These are phyloP conservation scores for Manis crassicaudata DNA, from an alignment of 2,797 vertebrate species.

Conservation along the genomic window DNA sequence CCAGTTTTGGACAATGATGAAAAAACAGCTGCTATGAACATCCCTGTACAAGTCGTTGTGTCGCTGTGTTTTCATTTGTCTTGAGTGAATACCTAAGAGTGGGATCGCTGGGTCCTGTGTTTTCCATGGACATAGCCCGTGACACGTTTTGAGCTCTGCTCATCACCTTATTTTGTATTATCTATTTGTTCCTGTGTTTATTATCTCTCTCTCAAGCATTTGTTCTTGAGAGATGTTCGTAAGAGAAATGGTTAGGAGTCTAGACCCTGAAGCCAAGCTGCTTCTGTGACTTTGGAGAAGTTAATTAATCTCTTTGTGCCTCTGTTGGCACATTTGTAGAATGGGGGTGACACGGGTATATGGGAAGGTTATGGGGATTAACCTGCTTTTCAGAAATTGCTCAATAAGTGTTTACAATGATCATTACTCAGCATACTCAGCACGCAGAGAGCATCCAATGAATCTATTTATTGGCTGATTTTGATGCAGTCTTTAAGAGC, in stretches of 20 bases:
- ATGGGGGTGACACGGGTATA: not conserved
- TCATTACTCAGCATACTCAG: not conserved
- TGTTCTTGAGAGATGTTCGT: not conserved
- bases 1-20: not conserved
- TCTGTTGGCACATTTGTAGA: not conserved
- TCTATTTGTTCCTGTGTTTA: not conserved
- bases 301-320: not conserved
- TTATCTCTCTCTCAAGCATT: not conserved
- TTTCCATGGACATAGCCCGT: not conserved
- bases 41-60: not conserved
- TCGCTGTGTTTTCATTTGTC: not conserved
- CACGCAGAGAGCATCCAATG: not conserved
- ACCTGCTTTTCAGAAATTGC: not conserved
- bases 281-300: conserved; percentile 10
- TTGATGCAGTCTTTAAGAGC: not conserved
- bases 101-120: not conserved
- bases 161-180: not conserved
- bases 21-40: not conserved
- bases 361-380: not conserved
- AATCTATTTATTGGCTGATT: not conserved
- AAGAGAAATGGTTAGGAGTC: not conserved
- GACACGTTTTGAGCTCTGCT: not conserved
- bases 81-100: not conserved
- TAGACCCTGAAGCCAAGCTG: not conserved
- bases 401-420: not conserved